Evolutionary conservation across 2,113 vertebrate genomes (phyloP).

Genomic region (Oryzias melastigma): DNA sequence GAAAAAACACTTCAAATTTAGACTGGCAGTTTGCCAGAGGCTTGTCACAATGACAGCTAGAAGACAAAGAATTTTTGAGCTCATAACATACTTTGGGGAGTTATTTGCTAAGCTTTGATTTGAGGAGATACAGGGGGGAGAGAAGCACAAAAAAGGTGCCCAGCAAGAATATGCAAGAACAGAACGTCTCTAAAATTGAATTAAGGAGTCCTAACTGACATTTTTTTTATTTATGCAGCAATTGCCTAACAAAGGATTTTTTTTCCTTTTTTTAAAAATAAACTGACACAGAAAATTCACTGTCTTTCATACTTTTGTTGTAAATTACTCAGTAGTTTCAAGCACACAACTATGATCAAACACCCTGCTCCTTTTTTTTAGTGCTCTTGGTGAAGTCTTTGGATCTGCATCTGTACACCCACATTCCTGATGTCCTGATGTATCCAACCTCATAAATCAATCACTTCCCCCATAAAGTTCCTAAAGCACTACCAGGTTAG

Average conservation of each 20-base stretch:
- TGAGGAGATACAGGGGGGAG: constrained; percentile 8
- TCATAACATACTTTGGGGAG: neutral
- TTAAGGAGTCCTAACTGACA: constrained; percentile 23
- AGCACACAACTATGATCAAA: constrained; percentile 1
- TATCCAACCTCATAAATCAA: constrained; percentile 54
- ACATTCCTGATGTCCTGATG: constrained; percentile 38
- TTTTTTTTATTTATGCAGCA: neutral
- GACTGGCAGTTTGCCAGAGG: constrained; percentile 15
- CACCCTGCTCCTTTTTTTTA: constrained; percentile 3
- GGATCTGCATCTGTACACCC: constrained; percentile 42
- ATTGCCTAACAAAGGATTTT: too few relatives aligned
- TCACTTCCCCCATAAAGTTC: constrained; percentile 45
- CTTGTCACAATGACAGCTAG: constrained; percentile 5
- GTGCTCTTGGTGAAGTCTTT: constrained; percentile 28
- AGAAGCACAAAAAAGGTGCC: neutral
- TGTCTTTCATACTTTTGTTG: too few relatives aligned
- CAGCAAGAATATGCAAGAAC: neutral
- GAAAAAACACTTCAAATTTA: constrained; percentile 17
- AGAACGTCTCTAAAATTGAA: neutral
- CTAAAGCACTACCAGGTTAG: constrained; percentile 38
- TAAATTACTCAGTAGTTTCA: too few relatives aligned
- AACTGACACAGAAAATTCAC: too few relatives aligned
- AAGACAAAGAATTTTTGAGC: constrained; percentile 2
- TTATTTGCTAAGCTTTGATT: constrained; percentile 16
- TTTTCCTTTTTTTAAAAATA: too few relatives aligned